Conservation (phyloP, 2,888 invertebrate species). For the Serrognathus titanus region DNA sequence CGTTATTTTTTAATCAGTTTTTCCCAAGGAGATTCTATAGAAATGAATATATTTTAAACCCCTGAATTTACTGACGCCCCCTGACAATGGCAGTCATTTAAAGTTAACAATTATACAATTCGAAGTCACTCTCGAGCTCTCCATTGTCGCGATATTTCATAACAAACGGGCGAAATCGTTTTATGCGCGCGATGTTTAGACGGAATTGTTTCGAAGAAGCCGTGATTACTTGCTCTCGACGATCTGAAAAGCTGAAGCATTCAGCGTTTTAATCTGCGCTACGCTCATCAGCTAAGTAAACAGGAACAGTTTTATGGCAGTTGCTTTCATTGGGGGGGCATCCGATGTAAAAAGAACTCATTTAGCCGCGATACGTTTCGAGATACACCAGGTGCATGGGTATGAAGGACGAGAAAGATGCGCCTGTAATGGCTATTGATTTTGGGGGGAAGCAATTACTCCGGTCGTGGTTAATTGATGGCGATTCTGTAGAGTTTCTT, state of each 20-base stretch:
- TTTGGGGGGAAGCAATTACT: conserved; percentile 26
- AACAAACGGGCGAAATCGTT: conserved; percentile 2
- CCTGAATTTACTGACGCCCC: too few relatives aligned
- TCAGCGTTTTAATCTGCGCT: conserved; percentile 32
- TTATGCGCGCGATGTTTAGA: neutral
- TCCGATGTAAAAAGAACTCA: conserved; percentile 16
- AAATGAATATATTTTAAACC: too few relatives aligned
- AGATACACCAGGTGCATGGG: neutral
- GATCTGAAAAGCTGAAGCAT: conserved; percentile 27
- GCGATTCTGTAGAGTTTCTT: conserved; percentile 2
- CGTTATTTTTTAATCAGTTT: too few relatives aligned
- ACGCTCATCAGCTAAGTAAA: conserved; percentile 35
- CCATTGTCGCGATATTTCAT: neutral
- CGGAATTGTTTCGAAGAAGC: conserved; percentile 14
- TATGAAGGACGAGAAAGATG: conserved; percentile 12
- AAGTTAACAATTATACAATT: too few relatives aligned
- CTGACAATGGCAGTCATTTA: too few relatives aligned
- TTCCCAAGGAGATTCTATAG: too few relatives aligned
- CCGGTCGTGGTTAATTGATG: conserved; percentile 29
- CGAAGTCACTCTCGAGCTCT: too few relatives aligned
- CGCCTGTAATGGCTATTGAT: conserved; percentile 20
- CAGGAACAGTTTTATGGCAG: conserved; percentile 29
- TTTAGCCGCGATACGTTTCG: conserved; percentile 10
- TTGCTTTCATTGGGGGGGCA: conserved; percentile 15
- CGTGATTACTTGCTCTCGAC: conserved; percentile 24